Conservation (phyloP, 2,113 vertebrate genomes). For the Motacilla alba region DNA sequence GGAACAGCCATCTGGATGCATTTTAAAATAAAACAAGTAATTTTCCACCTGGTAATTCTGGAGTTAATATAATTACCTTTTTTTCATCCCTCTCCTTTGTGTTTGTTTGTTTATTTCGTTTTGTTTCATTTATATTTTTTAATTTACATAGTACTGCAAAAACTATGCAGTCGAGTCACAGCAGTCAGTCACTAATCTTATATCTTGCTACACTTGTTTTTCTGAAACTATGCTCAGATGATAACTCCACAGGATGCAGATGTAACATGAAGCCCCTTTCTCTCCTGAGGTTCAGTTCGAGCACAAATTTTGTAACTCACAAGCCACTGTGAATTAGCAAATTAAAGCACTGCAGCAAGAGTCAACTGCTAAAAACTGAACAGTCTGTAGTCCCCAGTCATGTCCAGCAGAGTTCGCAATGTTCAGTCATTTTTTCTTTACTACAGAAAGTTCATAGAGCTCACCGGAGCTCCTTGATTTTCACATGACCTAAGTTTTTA, state of each 20-base stretch:
- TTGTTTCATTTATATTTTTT: neutral
- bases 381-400: neutral
- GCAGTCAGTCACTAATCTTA: neutral
- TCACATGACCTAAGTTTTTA: neutral
- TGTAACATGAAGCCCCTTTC: neutral
- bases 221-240: neutral
- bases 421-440: neutral
- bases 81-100: neutral
- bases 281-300: neutral
- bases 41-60: neutral
- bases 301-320: neutral
- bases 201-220: neutral
- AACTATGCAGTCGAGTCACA: neutral
- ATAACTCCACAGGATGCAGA: neutral
- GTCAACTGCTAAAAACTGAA: neutral
- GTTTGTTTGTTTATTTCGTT: neutral
- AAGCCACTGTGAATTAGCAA: neutral
- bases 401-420: neutral
- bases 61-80: neutral
- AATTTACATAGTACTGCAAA: neutral
- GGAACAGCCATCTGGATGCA: neutral
- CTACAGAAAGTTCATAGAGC: neutral
- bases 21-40: neutral
- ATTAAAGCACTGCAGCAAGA: neutral
- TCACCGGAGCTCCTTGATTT: neutral